Percentiles rank a stretch among this genome's conserved stretches.
These are phyloP conservation scores for Ectropis grisescens DNA, from an alignment of 1,140 invertebrate species.

Conservation along the genomic window DNA sequence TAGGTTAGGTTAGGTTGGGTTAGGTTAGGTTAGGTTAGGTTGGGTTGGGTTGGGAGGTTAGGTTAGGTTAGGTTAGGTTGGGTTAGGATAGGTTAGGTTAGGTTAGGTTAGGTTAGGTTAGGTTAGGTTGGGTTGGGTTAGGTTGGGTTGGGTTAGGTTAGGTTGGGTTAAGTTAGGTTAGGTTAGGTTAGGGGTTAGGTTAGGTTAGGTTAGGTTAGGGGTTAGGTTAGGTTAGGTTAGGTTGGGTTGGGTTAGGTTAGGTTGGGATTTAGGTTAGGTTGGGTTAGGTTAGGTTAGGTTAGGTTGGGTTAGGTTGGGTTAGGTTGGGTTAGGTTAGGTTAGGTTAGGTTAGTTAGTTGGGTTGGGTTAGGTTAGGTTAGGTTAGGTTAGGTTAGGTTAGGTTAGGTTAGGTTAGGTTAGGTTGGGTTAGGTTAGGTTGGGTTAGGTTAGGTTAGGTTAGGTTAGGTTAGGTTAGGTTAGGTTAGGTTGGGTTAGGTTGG, in stretches of 20 bases:
- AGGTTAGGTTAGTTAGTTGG: too few relatives aligned
- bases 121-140: constrained; percentile 2
- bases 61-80: too few relatives aligned
- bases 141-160: constrained; percentile 3
- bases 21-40: constrained; percentile 5
- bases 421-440: too few relatives aligned
- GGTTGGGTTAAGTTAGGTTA: neutral
- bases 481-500: too few relatives aligned
- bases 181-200: too few relatives aligned
- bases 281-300: constrained; percentile 2
- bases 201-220: too few relatives aligned
- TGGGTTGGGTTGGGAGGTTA: constrained; percentile 3
- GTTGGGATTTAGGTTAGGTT: too few relatives aligned
- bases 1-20: too few relatives aligned
- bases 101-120: constrained; percentile 9
- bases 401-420: neutral
- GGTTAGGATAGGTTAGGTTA: constrained; percentile 7
- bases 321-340: constrained; percentile 1
- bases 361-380: constrained; percentile 4
- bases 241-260: constrained; percentile 2
- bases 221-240: too few relatives aligned
- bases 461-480: too few relatives aligned
- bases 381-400: constrained; percentile 4
- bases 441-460: too few relatives aligned
- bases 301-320: constrained; percentile 3